Evolutionary conservation across 2,888 invertebrate species (phyloP).

Genomic region (Ceratothoa steindachneri): DNA sequence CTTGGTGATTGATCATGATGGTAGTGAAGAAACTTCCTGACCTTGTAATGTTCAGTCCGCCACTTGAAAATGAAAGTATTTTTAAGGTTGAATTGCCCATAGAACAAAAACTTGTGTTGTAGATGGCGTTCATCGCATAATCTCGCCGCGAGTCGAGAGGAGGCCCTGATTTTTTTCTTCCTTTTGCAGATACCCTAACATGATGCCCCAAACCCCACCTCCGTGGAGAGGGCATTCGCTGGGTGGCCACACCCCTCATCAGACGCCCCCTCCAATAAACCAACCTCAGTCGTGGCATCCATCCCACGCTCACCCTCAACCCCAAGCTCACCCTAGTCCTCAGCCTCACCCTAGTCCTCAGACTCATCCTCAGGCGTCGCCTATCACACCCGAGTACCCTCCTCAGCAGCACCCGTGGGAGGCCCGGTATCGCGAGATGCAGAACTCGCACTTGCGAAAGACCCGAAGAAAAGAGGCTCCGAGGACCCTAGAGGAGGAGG

Average conservation of each 20-base stretch:
- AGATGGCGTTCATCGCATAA: too few relatives aligned
- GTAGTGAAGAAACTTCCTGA: too few relatives aligned
- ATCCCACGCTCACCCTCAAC: background rate
- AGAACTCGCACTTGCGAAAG: background rate
- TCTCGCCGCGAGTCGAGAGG: too few relatives aligned
- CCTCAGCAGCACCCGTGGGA: conserved; percentile 18
- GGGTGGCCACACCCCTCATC: background rate
- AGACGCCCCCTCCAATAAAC: background rate
- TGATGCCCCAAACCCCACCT: background rate
- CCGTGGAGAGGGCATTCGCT: background rate
- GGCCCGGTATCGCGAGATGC: conserved; percentile 6
- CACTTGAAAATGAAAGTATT: too few relatives aligned
- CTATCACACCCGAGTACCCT: background rate
- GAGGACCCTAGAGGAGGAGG: conserved; percentile 59
- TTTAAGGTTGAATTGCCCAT: too few relatives aligned
- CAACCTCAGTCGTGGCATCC: background rate
- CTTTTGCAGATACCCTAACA: conserved; percentile 13
- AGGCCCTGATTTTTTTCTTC: background rate
- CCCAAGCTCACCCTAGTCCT: background rate
- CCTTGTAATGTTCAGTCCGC: too few relatives aligned
- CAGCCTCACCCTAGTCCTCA: background rate
- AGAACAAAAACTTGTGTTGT: too few relatives aligned
- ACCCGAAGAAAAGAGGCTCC: conserved; percentile 11
- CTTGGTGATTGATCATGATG: too few relatives aligned
- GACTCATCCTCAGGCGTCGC: background rate